Conservation (phyloP, 2,797 vertebrate genomes). For the Podarcis lilfordi region DNA sequence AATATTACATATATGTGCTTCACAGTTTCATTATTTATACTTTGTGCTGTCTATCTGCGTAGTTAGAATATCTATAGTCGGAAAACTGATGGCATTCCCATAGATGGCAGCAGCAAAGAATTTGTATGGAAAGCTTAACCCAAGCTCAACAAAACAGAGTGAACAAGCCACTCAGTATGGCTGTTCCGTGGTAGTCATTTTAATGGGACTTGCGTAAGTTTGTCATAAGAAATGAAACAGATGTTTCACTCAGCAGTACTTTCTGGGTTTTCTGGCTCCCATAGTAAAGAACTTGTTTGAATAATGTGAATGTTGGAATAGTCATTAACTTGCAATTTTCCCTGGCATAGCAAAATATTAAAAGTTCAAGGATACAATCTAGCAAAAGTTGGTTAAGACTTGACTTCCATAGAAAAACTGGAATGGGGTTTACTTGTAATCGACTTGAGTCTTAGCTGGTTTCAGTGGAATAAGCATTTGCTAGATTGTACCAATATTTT, state of each 20-base stretch:
- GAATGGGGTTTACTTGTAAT: background rate
- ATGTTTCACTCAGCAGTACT: background rate
- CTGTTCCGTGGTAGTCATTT: background rate
- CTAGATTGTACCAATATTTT: background rate
- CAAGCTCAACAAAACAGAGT: background rate
- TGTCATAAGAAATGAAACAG: constrained; percentile 1
- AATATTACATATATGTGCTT: constrained; percentile 68
- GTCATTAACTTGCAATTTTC: constrained; percentile 8
- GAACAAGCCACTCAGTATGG: background rate
- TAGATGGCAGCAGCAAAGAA: constrained; percentile 39
- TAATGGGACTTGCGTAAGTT: constrained; percentile 3
- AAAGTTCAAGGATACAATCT: background rate
- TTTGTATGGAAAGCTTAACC: constrained; percentile 35
- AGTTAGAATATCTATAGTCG: constrained; percentile 49
- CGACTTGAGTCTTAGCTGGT: background rate
- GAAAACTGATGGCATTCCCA: constrained; percentile 43
- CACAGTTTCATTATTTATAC: constrained; percentile 63
- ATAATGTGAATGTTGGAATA: constrained; percentile 50
- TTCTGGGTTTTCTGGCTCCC: background rate
- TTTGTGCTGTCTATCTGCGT: constrained; percentile 70
- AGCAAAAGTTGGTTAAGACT: background rate
- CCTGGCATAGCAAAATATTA: background rate
- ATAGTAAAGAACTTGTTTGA: constrained; percentile 23
- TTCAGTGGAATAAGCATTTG: background rate
- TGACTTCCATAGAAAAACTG: background rate